phyloP scores from a whole-genome alignment of 2,888 invertebrate species.

The Leucoma salicis region DNA sequence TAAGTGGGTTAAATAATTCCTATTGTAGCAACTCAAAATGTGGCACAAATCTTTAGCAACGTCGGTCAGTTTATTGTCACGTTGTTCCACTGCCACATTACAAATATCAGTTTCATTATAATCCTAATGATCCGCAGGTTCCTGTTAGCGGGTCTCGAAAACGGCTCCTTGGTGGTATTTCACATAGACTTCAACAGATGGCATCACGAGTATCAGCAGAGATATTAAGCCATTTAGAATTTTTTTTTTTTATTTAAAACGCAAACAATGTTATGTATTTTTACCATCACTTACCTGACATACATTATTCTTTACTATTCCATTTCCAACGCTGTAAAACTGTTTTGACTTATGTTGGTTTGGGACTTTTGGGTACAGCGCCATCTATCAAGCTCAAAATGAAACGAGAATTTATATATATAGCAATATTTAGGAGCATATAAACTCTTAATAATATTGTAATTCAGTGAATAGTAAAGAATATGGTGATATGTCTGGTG shows the following conservation, averaged over 20 bases:
- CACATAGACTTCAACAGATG: constrained; percentile 99
- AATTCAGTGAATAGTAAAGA: constrained; percentile 21
- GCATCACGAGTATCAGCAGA: constrained; percentile 98
- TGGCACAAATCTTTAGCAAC: too few relatives aligned
- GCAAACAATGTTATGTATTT: constrained; percentile 17
- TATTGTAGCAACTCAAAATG: too few relatives aligned
- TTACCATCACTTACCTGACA: constrained; percentile 5
- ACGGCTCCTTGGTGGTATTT: constrained; percentile 99
- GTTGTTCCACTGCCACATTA: too few relatives aligned
- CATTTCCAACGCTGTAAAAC: too few relatives aligned
- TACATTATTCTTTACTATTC: constrained; percentile 28
- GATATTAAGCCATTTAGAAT: constrained; percentile 84
- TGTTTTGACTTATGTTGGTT: constrained; percentile 6
- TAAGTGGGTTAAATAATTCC: too few relatives aligned
- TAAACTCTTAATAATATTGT: constrained; percentile 10
- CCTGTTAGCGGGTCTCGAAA: constrained; percentile 97
- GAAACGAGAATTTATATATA: constrained; percentile 16
- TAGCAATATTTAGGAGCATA: constrained; percentile 9
- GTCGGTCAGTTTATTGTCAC: too few relatives aligned
- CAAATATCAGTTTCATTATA: too few relatives aligned
- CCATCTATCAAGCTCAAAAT: constrained; percentile 22
- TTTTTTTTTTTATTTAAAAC: constrained; percentile 30
- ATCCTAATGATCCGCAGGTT: constrained; percentile 85
- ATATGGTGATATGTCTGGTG: constrained; percentile 18
- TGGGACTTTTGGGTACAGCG: constrained; percentile 13